Evolutionary conservation across 2,797 vertebrate genomes (phyloP), one percentile per base, ranked within the genome.

Genomic region (Hipposideros larvatus): DNA sequence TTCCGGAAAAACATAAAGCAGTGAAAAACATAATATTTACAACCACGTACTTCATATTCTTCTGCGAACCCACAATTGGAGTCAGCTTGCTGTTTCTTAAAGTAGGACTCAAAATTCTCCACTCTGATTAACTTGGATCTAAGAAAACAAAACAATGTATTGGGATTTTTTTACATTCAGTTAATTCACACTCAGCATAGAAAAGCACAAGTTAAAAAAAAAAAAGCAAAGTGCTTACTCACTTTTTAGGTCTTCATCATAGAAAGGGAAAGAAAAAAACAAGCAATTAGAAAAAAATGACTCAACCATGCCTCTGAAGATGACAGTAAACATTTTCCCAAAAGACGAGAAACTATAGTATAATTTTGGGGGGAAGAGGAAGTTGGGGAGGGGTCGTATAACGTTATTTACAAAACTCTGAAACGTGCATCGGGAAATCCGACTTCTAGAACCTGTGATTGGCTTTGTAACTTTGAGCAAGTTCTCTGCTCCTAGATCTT

Each of bases 1-100:
- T 71, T 85, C 8, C 3, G 43, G 43, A 86, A 78, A 91, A 91
- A 46, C 11, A 41, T 5, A 37, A 28, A 92, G 86, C 83, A 53
- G 85, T 11, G 93, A 77, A 57, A 85, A 73, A 11, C 24, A 57
- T 5, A 5, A 1, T 7, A 5, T 34, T 24, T 18, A 85, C 10
- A 46, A 61, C 59, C 68, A 97, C 98, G 0, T 97, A 99, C 99
- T 98, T 99, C 99, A 95, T 99, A 99, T 85, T 99, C 99, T 94
- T 99, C 99, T 61, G 99, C 99, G 92, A 99, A 99, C 75, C 99
- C 99, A 97, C 99, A 99, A 98, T 99, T 99, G 95, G 99, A 99
- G 97, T 99, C 99, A 0, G 99, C 99, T 97, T 98, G 99, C 98
- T 99, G 99, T 97, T 99, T 99, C 98, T 98, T 99, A 97, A 99